Conservation (phyloP, 2,113 vertebrate species). For the Marmota monax region DNA sequence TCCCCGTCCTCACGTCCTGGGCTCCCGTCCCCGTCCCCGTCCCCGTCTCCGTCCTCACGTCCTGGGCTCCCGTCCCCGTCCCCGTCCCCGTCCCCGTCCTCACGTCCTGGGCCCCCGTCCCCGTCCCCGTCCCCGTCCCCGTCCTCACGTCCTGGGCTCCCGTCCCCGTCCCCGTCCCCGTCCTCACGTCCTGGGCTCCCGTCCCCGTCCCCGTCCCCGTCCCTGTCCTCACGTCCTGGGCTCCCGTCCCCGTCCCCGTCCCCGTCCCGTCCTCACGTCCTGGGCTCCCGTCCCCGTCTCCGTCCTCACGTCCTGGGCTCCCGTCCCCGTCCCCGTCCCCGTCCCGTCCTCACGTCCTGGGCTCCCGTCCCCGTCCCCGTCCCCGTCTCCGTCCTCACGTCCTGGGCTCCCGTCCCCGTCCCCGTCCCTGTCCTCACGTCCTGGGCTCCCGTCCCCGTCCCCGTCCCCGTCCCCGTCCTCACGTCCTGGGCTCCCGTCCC, state of each 20-base stretch:
- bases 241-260: neutral
- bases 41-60: conserved; percentile 90
- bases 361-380: too few relatives aligned
- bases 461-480: conserved; percentile 58
- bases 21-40: too few relatives aligned
- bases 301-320: too few relatives aligned
- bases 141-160: too few relatives aligned
- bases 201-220: too few relatives aligned
- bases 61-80: conserved; percentile 85
- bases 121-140: too few relatives aligned
- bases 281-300: conserved; percentile 83
- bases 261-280: conserved; percentile 87
- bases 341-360: too few relatives aligned
- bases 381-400: conserved; percentile 87
- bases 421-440: conserved; percentile 90
- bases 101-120: conserved; percentile 85
- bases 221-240: conserved; percentile 90
- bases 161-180: neutral
- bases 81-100: conserved; percentile 60
- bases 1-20: conserved; percentile 89
- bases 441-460: conserved; percentile 85
- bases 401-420: too few relatives aligned
- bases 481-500: conserved; percentile 85
- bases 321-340: neutral
- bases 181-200: conserved; percentile 93